Evolutionary conservation across 2,888 invertebrate species (phyloP).

Genomic region (Caradrina kadenii): DNA sequence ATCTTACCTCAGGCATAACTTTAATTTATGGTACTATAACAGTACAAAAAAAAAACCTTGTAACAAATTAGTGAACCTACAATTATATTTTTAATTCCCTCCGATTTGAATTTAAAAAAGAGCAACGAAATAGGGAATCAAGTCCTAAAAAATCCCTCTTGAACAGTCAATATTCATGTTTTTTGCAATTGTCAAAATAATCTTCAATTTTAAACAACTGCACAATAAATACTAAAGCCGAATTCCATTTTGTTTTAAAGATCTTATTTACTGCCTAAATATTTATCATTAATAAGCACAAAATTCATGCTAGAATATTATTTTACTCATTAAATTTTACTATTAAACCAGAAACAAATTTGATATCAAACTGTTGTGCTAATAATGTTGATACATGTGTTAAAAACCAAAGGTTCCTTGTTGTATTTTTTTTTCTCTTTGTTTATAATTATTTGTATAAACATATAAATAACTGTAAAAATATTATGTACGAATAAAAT

Average conservation of each 20-base stretch:
- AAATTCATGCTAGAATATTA: neutral
- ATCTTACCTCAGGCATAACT: constrained; percentile 21
- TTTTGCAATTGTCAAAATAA: neutral
- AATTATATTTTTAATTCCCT: constrained; percentile 34
- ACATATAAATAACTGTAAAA: constrained; percentile 25
- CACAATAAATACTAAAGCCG: too few species aligned
- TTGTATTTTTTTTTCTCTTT: constrained; percentile 27
- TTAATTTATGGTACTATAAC: constrained; percentile 28
- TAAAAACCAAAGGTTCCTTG: constrained; percentile 47
- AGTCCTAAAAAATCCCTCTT: neutral
- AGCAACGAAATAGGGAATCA: too few species aligned
- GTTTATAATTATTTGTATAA: constrained; percentile 22
- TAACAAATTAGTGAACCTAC: constrained; percentile 26
- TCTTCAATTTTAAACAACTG: neutral
- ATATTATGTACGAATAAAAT: constrained; percentile 29
- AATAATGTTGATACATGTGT: constrained; percentile 23
- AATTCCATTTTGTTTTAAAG: neutral
- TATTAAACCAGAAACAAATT: constrained; percentile 8
- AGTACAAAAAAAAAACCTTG: constrained; percentile 51
- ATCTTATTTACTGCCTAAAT: neutral
- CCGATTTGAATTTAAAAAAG: neutral
- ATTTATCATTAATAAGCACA: neutral
- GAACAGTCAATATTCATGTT: constrained; percentile 3
- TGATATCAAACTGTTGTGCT: constrained; percentile 16
- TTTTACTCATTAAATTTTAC: neutral